Conservation (phyloP, 2,113 vertebrate genomes). For the Apteryx owenii region DNA sequence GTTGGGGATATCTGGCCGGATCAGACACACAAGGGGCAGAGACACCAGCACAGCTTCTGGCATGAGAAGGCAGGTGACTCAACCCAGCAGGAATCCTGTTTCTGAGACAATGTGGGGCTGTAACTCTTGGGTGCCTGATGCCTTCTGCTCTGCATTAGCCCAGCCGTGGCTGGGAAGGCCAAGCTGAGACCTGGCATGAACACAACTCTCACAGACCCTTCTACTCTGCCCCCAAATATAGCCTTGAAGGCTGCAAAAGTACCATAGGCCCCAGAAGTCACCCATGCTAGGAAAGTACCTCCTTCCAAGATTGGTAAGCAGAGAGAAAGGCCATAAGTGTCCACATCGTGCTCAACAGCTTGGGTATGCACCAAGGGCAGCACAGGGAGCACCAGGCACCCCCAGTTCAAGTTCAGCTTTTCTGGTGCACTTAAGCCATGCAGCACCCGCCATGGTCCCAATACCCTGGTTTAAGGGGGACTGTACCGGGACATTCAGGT, state of each 20-base stretch:
- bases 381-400: background rate
- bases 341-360: no score
- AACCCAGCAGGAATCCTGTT: background rate
- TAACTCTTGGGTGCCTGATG: background rate
- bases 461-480: background rate
- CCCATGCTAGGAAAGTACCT: background rate
- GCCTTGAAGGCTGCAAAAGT: background rate
- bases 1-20: background rate
- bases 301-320: background rate
- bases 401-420: background rate
- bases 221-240: background rate
- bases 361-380: background rate
- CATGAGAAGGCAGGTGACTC: background rate
- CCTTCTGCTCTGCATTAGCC: background rate
- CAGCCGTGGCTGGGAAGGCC: background rate
- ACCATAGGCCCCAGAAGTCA: background rate
- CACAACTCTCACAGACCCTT: background rate
- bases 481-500: accelerated
- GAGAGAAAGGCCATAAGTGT: background rate
- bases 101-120: background rate
- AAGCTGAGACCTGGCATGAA: background rate
- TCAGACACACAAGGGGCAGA: background rate
- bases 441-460: background rate
- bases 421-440: background rate
- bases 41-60: background rate